Conservation (phyloP, 30 jellyfish, hydroid and myxozoan species). For the Aurelia sp. region DNA sequence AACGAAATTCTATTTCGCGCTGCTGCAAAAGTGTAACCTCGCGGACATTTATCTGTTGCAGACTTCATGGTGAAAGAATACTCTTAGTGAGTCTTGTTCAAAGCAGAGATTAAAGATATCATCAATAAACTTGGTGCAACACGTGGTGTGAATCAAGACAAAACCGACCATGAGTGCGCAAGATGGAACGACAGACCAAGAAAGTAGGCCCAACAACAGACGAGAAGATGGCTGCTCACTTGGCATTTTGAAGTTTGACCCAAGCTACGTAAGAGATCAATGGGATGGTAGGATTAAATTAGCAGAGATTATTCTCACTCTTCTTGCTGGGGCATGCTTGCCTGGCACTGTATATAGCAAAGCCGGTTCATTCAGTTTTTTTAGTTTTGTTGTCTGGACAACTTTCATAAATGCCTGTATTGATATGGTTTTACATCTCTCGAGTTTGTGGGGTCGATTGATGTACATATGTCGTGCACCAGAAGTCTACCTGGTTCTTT, state of each 20-base stretch:
- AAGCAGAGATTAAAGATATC: too few species aligned
- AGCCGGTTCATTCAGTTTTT: constrained; percentile 56
- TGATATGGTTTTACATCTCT: constrained; percentile 65
- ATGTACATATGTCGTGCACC: constrained; percentile 67
- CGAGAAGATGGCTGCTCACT: constrained; percentile 50
- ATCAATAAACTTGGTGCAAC: too few species aligned
- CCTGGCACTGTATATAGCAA: constrained; percentile 47
- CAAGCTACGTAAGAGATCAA: constrained; percentile 52
- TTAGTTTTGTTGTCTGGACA: constrained; percentile 73
- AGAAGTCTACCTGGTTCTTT: constrained; percentile 65
- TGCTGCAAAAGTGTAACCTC: too few species aligned
- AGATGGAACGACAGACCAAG: constrained; percentile 19
- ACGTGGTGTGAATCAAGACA: too few species aligned
- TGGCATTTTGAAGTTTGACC: constrained; percentile 53
- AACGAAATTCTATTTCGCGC: too few species aligned
- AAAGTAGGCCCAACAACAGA: constrained; percentile 10
- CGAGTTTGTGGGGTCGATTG: constrained; percentile 62
- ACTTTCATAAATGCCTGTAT: constrained; percentile 57
- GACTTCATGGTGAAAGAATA: too few species aligned
- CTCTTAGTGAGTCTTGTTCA: too few species aligned
- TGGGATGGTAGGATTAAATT: constrained; percentile 77
- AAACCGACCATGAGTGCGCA: too few species aligned
- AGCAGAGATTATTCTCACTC: constrained; percentile 54
- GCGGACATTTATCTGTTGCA: too few species aligned
- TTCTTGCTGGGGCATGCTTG: constrained; percentile 70